These are phyloP conservation scores for Dermatemys mawii DNA, from an alignment of 2,113 vertebrate genomes.

Conservation along the genomic window DNA sequence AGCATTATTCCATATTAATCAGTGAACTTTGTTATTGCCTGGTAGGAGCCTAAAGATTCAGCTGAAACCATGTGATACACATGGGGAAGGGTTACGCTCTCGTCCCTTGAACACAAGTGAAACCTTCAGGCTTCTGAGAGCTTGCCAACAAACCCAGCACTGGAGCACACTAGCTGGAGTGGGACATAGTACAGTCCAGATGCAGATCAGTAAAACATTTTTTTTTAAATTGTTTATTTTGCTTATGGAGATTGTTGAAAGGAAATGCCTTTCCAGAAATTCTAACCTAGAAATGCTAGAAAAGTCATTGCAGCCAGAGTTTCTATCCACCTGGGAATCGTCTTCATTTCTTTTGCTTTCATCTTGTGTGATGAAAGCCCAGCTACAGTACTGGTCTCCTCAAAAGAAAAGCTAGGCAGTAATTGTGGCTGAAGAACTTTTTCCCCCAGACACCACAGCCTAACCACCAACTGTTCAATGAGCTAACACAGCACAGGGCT, in stretches of 20 bases:
- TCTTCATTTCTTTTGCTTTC: background rate
- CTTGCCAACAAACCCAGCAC: background rate
- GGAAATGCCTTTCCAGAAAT: background rate
- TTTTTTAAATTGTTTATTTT: background rate
- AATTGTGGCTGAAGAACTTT: background rate
- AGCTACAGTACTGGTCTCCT: background rate
- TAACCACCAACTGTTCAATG: background rate
- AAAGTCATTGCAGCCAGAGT: background rate
- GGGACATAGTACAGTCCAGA: background rate
- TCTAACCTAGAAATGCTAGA: background rate
- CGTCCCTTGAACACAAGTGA: background rate
- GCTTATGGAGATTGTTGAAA: background rate
- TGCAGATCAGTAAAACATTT: background rate
- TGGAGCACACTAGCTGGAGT: background rate
- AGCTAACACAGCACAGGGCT: background rate
- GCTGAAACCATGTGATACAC: fast-evolving
- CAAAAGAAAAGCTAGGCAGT: background rate
- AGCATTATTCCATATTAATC: background rate
- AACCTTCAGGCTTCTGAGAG: background rate
- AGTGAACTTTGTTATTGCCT: background rate
- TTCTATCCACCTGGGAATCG: background rate
- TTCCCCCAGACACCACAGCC: background rate
- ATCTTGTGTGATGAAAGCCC: background rate
- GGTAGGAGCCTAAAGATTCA: background rate
- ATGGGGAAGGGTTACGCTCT: background rate